phyloP scores from a whole-genome alignment of 2,888 invertebrate genomes.

The Patella caerulea region DNA sequence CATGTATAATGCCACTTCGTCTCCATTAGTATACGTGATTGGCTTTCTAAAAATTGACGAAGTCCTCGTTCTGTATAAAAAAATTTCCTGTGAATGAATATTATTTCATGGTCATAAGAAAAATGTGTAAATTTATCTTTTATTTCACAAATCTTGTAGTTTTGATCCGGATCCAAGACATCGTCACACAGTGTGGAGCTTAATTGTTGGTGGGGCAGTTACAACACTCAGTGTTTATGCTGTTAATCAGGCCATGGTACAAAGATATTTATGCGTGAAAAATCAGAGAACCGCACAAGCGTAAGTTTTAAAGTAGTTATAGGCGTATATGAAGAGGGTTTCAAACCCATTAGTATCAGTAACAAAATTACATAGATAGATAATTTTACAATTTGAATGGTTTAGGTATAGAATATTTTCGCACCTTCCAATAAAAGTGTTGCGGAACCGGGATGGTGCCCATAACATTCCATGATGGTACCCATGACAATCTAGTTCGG shows the following conservation, averaged over 20 bases:
- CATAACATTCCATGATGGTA: too few relatives aligned
- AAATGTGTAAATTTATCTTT: background rate
- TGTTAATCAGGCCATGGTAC: slow-evolving; percentile 93
- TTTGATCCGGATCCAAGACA: slow-evolving; percentile 84
- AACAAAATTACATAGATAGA: too few relatives aligned
- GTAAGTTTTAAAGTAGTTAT: slow-evolving; percentile 34
- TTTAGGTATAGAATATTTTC: too few relatives aligned
- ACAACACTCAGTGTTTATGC: slow-evolving; percentile 90
- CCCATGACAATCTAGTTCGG: too few relatives aligned
- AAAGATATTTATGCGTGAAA: slow-evolving; percentile 86
- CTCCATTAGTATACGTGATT: too few relatives aligned
- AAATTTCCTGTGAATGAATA: background rate
- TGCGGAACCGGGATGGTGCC: too few relatives aligned
- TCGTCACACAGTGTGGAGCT: slow-evolving; percentile 90
- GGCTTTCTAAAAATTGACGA: background rate
- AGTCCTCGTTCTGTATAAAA: background rate
- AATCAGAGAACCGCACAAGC: slow-evolving; percentile 44
- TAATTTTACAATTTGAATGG: too few relatives aligned
- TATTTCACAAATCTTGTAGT: slow-evolving; percentile 64
- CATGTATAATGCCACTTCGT: too few relatives aligned
- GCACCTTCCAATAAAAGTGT: too few relatives aligned
- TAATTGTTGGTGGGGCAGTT: slow-evolving; percentile 89
- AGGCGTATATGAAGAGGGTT: too few relatives aligned
- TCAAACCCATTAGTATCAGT: too few relatives aligned
- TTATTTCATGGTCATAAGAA: background rate